phyloP scores from a whole-genome alignment of 2,113 vertebrate species.

The Alouatta palliata region DNA sequence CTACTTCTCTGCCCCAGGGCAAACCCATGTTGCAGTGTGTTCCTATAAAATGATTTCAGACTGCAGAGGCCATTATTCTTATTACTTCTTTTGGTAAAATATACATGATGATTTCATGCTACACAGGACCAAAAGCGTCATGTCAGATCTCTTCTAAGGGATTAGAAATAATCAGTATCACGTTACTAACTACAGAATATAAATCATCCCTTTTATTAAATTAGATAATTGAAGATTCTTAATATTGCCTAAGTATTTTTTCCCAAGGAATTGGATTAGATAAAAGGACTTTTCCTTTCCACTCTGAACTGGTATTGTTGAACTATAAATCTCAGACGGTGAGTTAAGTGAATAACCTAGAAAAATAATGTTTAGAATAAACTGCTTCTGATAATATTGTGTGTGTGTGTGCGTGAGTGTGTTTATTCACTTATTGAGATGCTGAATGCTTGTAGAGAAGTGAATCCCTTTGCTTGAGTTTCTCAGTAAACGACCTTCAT shows the following conservation, averaged over 20 bases:
- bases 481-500: conserved; percentile 32
- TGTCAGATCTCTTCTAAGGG: conserved; percentile 79
- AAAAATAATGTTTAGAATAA: conserved; percentile 66
- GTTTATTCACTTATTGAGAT: conserved; percentile 73
- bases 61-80: conserved; percentile 65
- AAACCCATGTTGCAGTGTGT: conserved; percentile 75
- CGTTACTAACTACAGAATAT: conserved; percentile 76
- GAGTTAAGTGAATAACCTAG: conserved; percentile 70
- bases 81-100: conserved; percentile 75
- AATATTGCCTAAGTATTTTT: conserved; percentile 77
- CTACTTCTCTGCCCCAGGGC: conserved; percentile 74
- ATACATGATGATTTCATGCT: conserved; percentile 77
- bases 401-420: background rate
- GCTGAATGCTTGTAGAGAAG: conserved; percentile 54
- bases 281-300: conserved; percentile 75
- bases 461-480: conserved; percentile 16
- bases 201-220: conserved; percentile 82
- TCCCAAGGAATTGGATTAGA: conserved; percentile 78
- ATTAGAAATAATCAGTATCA: conserved; percentile 80
- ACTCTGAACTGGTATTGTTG: conserved; percentile 73
- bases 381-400: conserved; percentile 59
- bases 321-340: conserved; percentile 69
- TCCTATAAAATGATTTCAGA: conserved; percentile 62
- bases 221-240: conserved; percentile 83
- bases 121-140: conserved; percentile 46